These are phyloP conservation scores for Saxidomus purpurata DNA, from an alignment of 1,140 invertebrate genomes.

Conservation along the genomic window DNA sequence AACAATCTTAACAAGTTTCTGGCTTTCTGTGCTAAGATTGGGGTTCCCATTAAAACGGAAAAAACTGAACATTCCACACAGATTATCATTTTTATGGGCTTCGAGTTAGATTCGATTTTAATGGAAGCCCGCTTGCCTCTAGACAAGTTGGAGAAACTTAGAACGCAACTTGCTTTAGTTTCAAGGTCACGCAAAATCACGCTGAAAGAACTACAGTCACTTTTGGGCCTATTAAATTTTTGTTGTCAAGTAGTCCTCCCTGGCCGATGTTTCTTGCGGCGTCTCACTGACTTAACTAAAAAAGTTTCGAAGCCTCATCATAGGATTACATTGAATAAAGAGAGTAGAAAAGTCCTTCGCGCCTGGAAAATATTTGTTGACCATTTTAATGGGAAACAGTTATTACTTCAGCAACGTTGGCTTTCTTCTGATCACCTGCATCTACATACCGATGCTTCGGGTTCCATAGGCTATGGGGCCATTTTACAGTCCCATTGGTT, in stretches of 20 bases:
- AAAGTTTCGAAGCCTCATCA: neutral
- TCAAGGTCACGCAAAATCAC: neutral
- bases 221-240: neutral
- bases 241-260: neutral
- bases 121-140: neutral
- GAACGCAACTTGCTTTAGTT: neutral
- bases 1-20: too few relatives aligned
- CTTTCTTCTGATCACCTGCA: constrained; percentile 17
- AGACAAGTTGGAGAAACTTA: constrained; percentile 36
- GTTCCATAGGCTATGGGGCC: constrained; percentile 10
- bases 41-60: constrained; percentile 49
- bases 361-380: constrained; percentile 41
- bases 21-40: too few relatives aligned
- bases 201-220: neutral
- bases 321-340: too few relatives aligned
- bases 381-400: constrained; percentile 62
- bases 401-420: constrained; percentile 35
- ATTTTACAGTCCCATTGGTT: constrained; percentile 35
- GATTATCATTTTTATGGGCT: constrained; percentile 37
- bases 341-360: neutral
- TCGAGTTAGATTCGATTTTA: constrained; percentile 31
- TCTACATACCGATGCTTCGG: constrained; percentile 50
- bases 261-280: neutral
- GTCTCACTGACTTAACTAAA: neutral
- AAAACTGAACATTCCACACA: constrained; percentile 10